These are phyloP conservation scores for Macrochelys suwanniensis DNA, from an alignment of 2,797 vertebrate species.

Conservation along the genomic window DNA sequence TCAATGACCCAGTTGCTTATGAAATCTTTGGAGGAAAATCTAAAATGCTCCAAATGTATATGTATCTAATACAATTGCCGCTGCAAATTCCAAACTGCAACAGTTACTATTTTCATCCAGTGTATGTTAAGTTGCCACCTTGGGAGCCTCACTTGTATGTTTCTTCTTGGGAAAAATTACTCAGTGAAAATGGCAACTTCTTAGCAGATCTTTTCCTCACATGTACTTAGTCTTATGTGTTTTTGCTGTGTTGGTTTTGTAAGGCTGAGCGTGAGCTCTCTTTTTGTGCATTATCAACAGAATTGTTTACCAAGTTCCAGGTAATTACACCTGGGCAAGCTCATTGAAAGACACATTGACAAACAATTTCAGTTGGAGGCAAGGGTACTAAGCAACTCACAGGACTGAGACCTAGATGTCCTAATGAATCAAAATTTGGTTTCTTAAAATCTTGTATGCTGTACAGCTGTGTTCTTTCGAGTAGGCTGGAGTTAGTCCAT, in stretches of 20 bases:
- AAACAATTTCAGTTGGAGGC: not conserved
- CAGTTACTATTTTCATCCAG: constrained; percentile 39
- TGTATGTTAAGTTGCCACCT: not conserved
- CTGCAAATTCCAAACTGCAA: constrained; percentile 16
- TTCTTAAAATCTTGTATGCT: not conserved
- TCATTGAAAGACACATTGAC: not conserved
- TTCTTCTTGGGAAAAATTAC: not conserved
- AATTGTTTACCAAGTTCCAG: not conserved
- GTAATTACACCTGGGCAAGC: not conserved
- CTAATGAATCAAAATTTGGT: not conserved
- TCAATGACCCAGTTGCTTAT: constrained; percentile 57
- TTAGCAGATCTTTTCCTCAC: not conserved
- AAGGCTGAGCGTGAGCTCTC: not conserved
- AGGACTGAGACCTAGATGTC: not conserved
- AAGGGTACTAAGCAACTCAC: not conserved
- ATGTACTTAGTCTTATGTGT: not conserved
- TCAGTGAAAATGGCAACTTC: not conserved
- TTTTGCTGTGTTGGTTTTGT: not conserved
- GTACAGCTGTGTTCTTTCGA: not conserved
- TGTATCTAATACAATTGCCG: constrained; percentile 43
- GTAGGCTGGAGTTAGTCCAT: not conserved
- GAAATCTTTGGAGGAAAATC: constrained; percentile 62
- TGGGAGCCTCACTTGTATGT: not conserved
- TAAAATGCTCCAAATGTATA: constrained; percentile 58
- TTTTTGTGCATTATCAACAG: not conserved